phyloP scores from a whole-genome alignment of 1,140 invertebrate genomes.

The Mycetomoellerius zeteki region DNA sequence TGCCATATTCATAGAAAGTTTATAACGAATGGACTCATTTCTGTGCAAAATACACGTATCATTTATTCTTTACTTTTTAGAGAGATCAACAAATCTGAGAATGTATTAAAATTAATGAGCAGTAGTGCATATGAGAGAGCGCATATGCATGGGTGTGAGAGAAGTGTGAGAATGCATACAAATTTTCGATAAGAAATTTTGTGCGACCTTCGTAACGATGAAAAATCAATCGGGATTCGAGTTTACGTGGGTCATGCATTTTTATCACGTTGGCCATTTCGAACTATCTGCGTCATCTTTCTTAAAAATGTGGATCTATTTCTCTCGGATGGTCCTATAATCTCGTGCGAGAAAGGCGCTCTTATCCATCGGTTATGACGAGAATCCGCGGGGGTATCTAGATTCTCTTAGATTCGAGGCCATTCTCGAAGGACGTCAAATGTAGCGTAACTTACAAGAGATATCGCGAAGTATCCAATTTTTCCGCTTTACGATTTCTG shows the following conservation, averaged over 20 bases:
- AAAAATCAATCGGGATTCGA: conserved; percentile 2
- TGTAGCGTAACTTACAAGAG: conserved; percentile 55
- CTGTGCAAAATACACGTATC: too few species aligned
- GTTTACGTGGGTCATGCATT: conserved; percentile 44
- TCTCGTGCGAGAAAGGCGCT: conserved; percentile 2
- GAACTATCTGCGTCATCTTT: conserved; percentile 11
- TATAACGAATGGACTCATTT: too few species aligned
- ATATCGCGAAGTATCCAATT: conserved; percentile 58
- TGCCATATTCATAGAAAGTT: too few species aligned
- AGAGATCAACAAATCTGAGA: too few species aligned
- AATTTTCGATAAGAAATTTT: neutral
- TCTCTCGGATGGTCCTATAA: conserved; percentile 18
- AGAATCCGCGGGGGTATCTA: conserved; percentile 23
- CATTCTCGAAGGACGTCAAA: conserved; percentile 38
- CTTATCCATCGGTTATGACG: conserved; percentile 62
- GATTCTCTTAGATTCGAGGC: conserved; percentile 13
- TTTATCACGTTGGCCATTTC: conserved; percentile 17
- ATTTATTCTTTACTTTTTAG: too few species aligned
- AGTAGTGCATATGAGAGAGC: too few species aligned
- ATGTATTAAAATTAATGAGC: too few species aligned
- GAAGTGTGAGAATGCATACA: neutral
- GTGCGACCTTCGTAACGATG: neutral
- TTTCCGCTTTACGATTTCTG: conserved; percentile 45
- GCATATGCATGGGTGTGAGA: too few species aligned
- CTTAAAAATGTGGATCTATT: conserved; percentile 55